Conservation (phyloP, 2,113 vertebrate species). For the Gambusia holbrooki region DNA sequence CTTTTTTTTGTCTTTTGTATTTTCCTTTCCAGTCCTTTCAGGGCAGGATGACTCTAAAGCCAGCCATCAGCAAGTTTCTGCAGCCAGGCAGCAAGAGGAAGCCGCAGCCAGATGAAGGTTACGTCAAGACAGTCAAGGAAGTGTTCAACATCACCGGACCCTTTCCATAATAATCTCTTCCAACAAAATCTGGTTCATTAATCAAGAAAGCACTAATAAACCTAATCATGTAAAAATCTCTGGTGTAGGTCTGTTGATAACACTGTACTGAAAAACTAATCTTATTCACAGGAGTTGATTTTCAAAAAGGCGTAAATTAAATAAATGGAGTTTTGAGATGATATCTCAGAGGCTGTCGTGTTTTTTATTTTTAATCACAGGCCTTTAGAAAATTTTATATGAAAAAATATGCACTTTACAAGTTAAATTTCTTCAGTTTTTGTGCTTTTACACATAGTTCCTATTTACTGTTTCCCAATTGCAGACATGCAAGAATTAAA, state of each 20-base stretch:
- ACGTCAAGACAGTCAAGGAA: conserved; percentile 53
- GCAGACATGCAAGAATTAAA: not conserved
- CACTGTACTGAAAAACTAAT: not conserved
- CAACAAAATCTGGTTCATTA: not conserved
- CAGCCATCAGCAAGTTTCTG: conserved; percentile 86
- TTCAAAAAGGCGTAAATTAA: conserved; percentile 1
- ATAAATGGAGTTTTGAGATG: conserved; percentile 27
- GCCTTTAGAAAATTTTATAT: not conserved
- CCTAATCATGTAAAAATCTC: not conserved
- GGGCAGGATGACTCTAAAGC: conserved; percentile 79
- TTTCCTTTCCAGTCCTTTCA: conserved; percentile 84
- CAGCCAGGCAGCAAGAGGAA: conserved; percentile 89
- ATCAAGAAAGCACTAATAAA: not conserved
- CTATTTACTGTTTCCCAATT: no score
- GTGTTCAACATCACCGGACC: conserved; percentile 67
- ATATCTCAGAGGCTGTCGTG: not conserved
- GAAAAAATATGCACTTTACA: not conserved
- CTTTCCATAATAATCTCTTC: not conserved
- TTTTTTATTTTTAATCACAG: conserved; percentile 23
- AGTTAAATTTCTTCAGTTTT: not conserved
- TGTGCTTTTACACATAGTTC: not conserved
- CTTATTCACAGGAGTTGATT: not conserved
- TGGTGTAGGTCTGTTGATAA: not conserved
- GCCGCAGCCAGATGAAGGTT: conserved; percentile 72
- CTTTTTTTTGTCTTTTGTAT: no score